Evolutionary conservation across 2,113 vertebrate genomes (phyloP).

Genomic region (Dromas ardeola): DNA sequence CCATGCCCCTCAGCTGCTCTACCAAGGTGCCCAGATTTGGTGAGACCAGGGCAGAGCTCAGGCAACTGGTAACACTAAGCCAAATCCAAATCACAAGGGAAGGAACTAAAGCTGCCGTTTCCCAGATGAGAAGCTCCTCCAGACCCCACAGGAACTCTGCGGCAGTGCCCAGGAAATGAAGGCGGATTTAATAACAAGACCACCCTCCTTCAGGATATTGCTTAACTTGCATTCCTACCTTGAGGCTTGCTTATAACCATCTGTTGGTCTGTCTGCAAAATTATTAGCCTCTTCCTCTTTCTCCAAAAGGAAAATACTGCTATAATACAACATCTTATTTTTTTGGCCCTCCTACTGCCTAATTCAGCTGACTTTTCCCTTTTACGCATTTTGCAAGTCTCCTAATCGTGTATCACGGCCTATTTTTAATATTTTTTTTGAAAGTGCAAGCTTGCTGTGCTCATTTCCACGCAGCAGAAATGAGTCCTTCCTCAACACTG

Average conservation of each 20-base stretch:
- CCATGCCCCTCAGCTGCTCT: neutral
- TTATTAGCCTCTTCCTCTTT: neutral
- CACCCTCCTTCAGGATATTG: slow-evolving; percentile 30
- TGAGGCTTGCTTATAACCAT: neutral
- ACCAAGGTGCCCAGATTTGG: neutral
- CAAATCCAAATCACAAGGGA: neutral
- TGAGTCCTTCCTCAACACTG: neutral
- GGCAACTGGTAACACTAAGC: neutral
- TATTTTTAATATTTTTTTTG: neutral
- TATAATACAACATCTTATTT: neutral
- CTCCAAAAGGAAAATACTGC: neutral
- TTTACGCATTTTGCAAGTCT: neutral
- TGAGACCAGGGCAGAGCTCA: neutral
- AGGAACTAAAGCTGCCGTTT: neutral
- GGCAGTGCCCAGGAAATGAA: slow-evolving; percentile 6
- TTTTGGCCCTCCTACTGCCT: neutral
- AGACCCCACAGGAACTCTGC: neutral
- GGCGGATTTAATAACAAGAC: neutral
- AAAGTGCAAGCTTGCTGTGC: neutral
- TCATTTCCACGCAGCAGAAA: neutral
- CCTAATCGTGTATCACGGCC: neutral
- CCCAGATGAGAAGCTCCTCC: neutral
- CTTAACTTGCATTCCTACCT: slow-evolving; percentile 18
- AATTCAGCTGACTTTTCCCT: neutral
- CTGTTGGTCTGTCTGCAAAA: neutral